Conservation (phyloP, 1,140 invertebrate genomes). For the Polypedilum vanderplanki region DNA sequence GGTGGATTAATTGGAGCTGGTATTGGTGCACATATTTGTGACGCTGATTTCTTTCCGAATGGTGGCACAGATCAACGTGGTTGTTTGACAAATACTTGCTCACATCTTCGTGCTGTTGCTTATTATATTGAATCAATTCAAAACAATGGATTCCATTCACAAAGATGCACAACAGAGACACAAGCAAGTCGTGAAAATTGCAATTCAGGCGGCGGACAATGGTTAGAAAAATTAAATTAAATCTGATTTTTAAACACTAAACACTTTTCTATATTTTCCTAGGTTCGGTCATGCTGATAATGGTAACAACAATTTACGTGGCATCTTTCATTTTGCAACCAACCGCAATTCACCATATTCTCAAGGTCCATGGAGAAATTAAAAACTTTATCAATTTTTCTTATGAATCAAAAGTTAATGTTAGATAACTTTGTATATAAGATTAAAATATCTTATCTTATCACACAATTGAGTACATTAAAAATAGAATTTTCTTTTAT, state of each 20-base stretch:
- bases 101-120: neutral
- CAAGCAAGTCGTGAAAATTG: neutral
- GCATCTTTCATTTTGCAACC: conserved; percentile 25
- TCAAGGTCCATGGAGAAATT: neutral
- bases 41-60: conserved; percentile 67
- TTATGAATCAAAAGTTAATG: too few species aligned
- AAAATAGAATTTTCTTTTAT: too few species aligned
- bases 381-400: too few species aligned
- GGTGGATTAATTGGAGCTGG: conserved; percentile 51
- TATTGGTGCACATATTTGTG: conserved; percentile 52
- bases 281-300: neutral
- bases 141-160: neutral
- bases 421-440: too few species aligned
- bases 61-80: conserved; percentile 60
- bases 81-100: conserved; percentile 43
- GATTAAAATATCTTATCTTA: too few species aligned
- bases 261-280: neutral
- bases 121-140: neutral
- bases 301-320: neutral
- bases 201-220: neutral
- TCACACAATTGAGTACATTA: too few species aligned
- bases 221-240: neutral
- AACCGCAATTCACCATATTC: conserved; percentile 6
- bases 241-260: neutral
- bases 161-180: neutral